Conservation (phyloP, 2,888 invertebrate genomes). For the Elmis aenea region DNA sequence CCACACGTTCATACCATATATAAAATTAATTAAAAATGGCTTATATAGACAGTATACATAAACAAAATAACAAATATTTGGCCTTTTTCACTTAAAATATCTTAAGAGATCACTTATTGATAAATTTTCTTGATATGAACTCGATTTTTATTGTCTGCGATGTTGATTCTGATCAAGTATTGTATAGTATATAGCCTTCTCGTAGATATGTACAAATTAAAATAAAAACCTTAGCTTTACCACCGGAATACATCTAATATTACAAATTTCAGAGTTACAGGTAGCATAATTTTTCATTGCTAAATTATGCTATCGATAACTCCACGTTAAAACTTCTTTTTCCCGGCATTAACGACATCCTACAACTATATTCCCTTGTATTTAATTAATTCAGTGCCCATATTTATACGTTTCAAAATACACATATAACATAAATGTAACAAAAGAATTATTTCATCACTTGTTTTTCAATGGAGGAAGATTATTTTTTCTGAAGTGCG, state of each 20-base stretch:
- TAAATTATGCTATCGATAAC: conserved; percentile 1
- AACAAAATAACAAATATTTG: conserved; percentile 3
- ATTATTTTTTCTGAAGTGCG: too few relatives aligned
- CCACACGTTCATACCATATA: too few relatives aligned
- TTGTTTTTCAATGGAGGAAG: too few relatives aligned
- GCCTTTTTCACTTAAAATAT: conserved; percentile 10
- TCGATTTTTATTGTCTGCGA: conserved; percentile 13
- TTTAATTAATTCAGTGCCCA: too few relatives aligned
- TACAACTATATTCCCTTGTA: too few relatives aligned
- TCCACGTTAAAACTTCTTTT: too few relatives aligned
- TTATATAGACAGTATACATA: too few relatives aligned
- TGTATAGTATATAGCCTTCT: not conserved
- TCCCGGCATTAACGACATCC: too few relatives aligned
- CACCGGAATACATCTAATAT: conserved; percentile 6
- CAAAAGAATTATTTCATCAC: too few relatives aligned
- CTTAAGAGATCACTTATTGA: conserved; percentile 2
- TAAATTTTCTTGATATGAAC: conserved; percentile 13
- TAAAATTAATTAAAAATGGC: too few relatives aligned
- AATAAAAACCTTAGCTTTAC: conserved; percentile 7
- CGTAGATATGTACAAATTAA: conserved; percentile 13
- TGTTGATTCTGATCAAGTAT: conserved; percentile 1
- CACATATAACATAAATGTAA: too few relatives aligned
- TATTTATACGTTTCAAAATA: too few relatives aligned
- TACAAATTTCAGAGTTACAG: conserved; percentile 7
- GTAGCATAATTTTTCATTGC: conserved; percentile 3